phyloP scores from a whole-genome alignment of 2,888 invertebrate species.

The Clepsis dumicolana region DNA sequence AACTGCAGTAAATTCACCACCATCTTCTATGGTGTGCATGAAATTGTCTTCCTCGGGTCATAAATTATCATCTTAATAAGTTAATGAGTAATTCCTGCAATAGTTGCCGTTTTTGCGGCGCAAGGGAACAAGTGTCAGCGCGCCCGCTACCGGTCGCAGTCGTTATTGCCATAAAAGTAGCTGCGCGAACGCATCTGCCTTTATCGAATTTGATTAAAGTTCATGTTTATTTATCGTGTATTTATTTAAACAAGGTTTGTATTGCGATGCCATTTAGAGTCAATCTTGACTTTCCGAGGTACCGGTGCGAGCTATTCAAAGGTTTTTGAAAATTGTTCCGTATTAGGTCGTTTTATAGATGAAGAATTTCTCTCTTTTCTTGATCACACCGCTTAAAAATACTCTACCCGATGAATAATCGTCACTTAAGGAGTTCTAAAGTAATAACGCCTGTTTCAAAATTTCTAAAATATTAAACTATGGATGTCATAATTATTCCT shows the following conservation, averaged over 20 bases:
- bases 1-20: conserved; percentile 56
- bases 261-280: conserved; percentile 59
- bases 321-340: conserved; percentile 27
- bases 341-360: conserved; percentile 9
- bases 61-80: conserved; percentile 85
- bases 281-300: conserved; percentile 42
- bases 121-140: conserved; percentile 65
- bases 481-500: too few species aligned
- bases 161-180: conserved; percentile 79
- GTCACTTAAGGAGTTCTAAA: too few species aligned
- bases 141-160: conserved; percentile 63
- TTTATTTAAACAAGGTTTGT: conserved; percentile 69
- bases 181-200: conserved; percentile 76
- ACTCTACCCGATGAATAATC: background rate
- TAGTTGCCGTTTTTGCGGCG: conserved; percentile 75
- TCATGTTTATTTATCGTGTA: conserved; percentile 81
- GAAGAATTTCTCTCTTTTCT: background rate
- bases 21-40: conserved; percentile 64
- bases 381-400: too few species aligned
- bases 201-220: conserved; percentile 84
- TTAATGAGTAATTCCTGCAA: conserved; percentile 82
- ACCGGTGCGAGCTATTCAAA: conserved; percentile 6
- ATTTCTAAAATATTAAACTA: too few species aligned
- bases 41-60: conserved; percentile 75
- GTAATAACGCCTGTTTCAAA: too few species aligned